A percentile compares a stretch with the other conserved stretches of the same genome.
Conservation (phyloP, 2,888 invertebrate genomes). For the Leptogaster cylindrica region DNA sequence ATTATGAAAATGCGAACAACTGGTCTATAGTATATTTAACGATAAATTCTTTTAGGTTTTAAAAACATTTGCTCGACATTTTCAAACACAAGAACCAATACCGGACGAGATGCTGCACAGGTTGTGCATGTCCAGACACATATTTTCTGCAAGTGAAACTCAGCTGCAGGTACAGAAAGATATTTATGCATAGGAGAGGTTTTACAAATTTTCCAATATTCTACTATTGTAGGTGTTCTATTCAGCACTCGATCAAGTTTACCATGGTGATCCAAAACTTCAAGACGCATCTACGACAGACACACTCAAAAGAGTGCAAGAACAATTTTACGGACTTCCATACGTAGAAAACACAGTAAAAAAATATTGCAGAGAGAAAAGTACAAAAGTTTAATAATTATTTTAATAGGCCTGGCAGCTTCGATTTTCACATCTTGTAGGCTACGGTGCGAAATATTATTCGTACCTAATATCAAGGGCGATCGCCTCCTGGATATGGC, state of each 20-base stretch:
- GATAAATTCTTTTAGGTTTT: constrained; percentile 69
- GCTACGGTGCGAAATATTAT: constrained; percentile 99
- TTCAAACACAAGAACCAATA: constrained; percentile 83
- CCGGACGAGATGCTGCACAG: constrained; percentile 79
- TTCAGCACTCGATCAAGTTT: constrained; percentile 88
- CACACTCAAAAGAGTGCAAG: constrained; percentile 77
- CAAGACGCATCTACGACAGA: constrained; percentile 64
- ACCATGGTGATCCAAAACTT: constrained; percentile 68
- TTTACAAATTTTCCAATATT: not conserved
- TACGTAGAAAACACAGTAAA: constrained; percentile 84
- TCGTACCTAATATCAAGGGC: constrained; percentile 95
- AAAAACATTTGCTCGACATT: constrained; percentile 86
- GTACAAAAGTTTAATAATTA: not conserved
- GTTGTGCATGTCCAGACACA: constrained; percentile 82
- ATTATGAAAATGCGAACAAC: constrained; percentile 46
- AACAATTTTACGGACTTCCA: constrained; percentile 83
- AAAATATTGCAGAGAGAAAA: constrained; percentile 39
- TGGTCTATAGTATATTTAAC: constrained; percentile 15
- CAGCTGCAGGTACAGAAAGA: constrained; percentile 72
- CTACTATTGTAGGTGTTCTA: constrained; percentile 84
- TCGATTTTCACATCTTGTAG: constrained; percentile 94
- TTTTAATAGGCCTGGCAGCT: constrained; percentile 85
- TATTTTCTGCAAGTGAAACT: constrained; percentile 89
- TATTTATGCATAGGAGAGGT: not conserved
- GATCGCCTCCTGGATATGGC: constrained; percentile 93